Evolutionary conservation across 2,888 invertebrate species (phyloP), one percentile per base, ranked within the genome.

Genomic region (Drosophila mulleri): DNA sequence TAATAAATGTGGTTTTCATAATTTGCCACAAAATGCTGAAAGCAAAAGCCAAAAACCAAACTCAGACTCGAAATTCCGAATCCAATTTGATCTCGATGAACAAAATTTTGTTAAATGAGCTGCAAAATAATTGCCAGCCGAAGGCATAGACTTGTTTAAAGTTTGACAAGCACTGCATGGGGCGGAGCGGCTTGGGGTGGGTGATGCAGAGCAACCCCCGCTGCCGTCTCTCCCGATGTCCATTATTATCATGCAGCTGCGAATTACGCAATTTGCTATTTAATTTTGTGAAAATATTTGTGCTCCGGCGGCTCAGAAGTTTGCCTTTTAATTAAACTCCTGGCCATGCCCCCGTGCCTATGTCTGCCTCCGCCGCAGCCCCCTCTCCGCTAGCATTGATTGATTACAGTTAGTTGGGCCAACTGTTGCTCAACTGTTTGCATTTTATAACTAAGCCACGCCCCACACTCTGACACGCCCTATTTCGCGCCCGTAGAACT

Each of bases 261-360:
- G 71, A 88, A 80, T 84, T 86, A 88, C 89, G 82, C 84, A 84
- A 84, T 89, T 86, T 83, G 71, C 81, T 89, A 75, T 76, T 81
- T 81, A 82, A 79, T 83, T 81, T 76, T 81, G 76, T 78, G 82
- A 67, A 83, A 74, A 83, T 79, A 71, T 80, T 66, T 69, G 61
- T 69, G 78, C 63, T 66, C 63, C 65, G 62, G 71, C 75, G 78
- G 70, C 69, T 64, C 54, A 65, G 64, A 68, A 73, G 44, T 80
- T 39, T 71, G 72, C 67, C 74, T 83, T 87, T 87, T 87, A 89
- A 89, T 84, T 89, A 89, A 84, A 69, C 81, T 68, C 69, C 74
- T 66, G 62, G 64, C 72, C 64, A 67, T 58, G 37, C 69, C 39
- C 54, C 39, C 8, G 20, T 20, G 32, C 20, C 11, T 20, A 32